Evolutionary conservation across 2,113 vertebrate genomes (phyloP).

Genomic region (Pteropus alecto): DNA sequence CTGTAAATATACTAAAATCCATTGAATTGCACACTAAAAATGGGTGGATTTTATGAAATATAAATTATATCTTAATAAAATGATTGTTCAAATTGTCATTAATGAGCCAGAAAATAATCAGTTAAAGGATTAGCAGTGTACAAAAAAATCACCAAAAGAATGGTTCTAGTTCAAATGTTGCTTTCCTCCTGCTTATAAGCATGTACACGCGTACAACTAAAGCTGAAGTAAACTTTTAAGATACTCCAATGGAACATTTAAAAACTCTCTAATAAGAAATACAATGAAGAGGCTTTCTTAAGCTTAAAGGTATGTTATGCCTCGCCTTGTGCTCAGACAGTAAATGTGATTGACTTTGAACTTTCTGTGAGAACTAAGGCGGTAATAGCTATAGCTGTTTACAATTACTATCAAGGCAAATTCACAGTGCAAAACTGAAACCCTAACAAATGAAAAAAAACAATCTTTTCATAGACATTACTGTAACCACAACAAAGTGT

Average conservation of each 20-base stretch:
- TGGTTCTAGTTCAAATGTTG: neutral
- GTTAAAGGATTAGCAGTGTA: neutral
- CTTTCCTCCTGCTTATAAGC: neutral
- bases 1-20: neutral
- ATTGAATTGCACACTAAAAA: neutral
- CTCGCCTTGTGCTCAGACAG: neutral
- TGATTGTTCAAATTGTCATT: neutral
- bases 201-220: neutral
- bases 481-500: neutral
- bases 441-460: neutral
- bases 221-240: neutral
- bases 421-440: neutral
- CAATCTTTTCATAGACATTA: neutral
- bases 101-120: neutral
- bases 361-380: neutral
- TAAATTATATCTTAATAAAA: neutral
- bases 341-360: slow-evolving; percentile 30
- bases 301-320: neutral
- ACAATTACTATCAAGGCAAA: neutral
- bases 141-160: neutral
- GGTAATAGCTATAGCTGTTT: neutral
- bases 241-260: neutral
- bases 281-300: neutral
- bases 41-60: neutral
- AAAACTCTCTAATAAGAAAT: neutral